Evolutionary conservation across 30 jellyfish, hydroid and myxozoan species (phyloP), one percentile per base, ranked within the genome.

Genomic region (Euphysa ruthae): DNA sequence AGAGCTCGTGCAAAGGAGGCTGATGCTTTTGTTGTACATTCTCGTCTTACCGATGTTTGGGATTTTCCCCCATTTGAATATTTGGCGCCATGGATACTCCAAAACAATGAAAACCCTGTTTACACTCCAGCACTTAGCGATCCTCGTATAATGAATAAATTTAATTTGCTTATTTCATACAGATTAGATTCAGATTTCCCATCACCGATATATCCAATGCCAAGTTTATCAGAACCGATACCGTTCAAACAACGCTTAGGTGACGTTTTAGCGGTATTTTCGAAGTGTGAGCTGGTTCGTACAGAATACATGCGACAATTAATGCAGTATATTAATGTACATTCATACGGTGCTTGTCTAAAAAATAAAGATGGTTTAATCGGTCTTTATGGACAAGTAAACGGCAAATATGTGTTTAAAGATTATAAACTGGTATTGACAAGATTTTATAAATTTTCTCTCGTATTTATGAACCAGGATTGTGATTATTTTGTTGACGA

Each of bases 291-390:
- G 73, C 90, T 93, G 0, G 94, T 88, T 4, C 81, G 97, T 0
- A 88, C 97, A 24, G 97, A 88, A 69, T 88, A 88, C 75, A 88
- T 88, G 97, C 90, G 97, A 20, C 97, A 88, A 62, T 62, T 88
- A 29, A 88, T 88, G 97, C 81, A 66, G 43, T 81, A 79, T 61
- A 79, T 81, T 12, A 93, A 81, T 30, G 97, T 88, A 6, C 94
- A 88, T 32, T 88, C 97, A 32, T 88, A 88, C 74, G 97, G 97
- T 16, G 91, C 97, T 14, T 88, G 97, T 50, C 28, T 88, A 79
- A 88, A 88, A 66, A 88, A 88, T 61, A 80, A 71, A 35, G 94
- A 88, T 43, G 97, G 97, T 33, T 62, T 88, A 49, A 88, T 88
- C 34, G 97, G 97, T 0, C 66, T 88, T 26, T 88, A 88, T 68